A percentile compares a stretch with the other conserved stretches of the same genome.
These are phyloP conservation scores for Sebastes kiyomatsui DNA, from an alignment of 2,797 vertebrate genomes.

Conservation along the genomic window DNA sequence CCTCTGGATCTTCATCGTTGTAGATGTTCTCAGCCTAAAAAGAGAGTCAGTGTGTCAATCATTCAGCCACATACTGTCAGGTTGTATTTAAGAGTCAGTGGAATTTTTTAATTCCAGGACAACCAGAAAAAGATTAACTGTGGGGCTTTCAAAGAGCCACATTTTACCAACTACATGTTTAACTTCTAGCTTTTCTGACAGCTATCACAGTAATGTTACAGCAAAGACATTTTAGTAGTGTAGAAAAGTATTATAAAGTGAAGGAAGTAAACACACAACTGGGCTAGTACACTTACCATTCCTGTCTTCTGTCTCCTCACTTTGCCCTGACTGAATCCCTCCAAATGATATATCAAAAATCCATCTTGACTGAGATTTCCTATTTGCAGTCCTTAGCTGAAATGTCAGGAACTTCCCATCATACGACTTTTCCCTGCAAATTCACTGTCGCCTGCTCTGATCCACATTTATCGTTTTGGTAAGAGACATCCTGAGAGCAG, in stretches of 20 bases:
- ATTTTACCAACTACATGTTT: background rate
- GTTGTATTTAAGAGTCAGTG: background rate
- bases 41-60: background rate
- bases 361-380: background rate
- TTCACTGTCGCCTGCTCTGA: background rate
- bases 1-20: conserved; percentile 94
- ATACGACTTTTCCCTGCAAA: background rate
- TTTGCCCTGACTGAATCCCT: background rate
- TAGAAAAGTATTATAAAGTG: background rate
- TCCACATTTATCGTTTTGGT: background rate
- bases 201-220: background rate
- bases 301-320: background rate
- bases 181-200: background rate
- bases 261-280: background rate
- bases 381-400: background rate
- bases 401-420: background rate
- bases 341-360: background rate
- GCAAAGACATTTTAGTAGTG: background rate
- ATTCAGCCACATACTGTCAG: background rate
- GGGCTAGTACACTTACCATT: background rate
- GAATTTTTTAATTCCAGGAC: background rate
- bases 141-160: background rate
- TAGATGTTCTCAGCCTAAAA: conserved; percentile 96
- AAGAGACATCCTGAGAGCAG: background rate
- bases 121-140: background rate